These are phyloP conservation scores for Trochalopteron elliotii DNA, from an alignment of 2,113 vertebrate species.

Conservation along the genomic window DNA sequence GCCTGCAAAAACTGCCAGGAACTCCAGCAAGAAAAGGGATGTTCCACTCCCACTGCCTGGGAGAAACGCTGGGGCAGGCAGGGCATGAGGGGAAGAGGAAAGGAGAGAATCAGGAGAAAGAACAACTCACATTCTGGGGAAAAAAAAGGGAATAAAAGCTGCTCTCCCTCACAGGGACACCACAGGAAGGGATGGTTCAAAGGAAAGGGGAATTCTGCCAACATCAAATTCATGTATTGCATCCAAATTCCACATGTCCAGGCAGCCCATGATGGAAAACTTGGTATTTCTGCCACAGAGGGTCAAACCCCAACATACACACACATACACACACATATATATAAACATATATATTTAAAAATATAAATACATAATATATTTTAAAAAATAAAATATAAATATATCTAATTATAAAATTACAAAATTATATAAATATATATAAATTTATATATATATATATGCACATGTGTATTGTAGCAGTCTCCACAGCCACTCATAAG, in stretches of 20 bases:
- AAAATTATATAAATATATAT: not conserved
- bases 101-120: not conserved
- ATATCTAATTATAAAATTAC: not conserved
- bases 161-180: not conserved
- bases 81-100: not conserved
- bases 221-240: not conserved
- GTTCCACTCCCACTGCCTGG: not conserved
- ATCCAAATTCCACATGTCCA: not conserved
- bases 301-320: not conserved
- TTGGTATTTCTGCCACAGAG: not conserved
- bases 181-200: not conserved
- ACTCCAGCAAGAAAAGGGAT: not conserved
- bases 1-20: not conserved
- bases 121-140: not conserved
- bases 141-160: not conserved
- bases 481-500: not conserved
- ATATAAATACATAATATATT: no score
- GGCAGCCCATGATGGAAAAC: not conserved
- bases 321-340: no score
- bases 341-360: no score
- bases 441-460: no score
- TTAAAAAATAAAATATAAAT: not conserved
- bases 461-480: rapidly evolving
- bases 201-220: not conserved
- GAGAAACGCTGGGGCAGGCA: not conserved